These are phyloP conservation scores for Chydorus sphaericus DNA, from an alignment of 2,888 invertebrate species.

Conservation along the genomic window DNA sequence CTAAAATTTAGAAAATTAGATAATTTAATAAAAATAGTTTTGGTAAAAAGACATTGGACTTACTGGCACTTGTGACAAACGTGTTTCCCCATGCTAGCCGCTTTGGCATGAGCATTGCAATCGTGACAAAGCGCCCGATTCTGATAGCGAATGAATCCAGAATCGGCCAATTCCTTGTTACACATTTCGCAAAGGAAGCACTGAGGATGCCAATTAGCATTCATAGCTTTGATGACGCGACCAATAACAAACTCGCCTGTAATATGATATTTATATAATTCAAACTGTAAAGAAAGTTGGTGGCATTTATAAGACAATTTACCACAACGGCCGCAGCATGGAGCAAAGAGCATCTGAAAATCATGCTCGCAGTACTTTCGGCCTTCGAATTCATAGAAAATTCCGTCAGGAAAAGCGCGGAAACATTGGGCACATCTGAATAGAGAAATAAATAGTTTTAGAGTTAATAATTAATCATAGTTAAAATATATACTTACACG, in stretches of 20 bases:
- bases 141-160: conserved; percentile 88
- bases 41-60: conserved; percentile 32
- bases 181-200: conserved; percentile 97
- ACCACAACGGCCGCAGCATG: conserved; percentile 67
- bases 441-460: conserved; percentile 14
- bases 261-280: neutral
- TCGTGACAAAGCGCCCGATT: conserved; percentile 78
- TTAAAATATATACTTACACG: conserved; percentile 54
- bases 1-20: conserved; percentile 32
- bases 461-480: neutral
- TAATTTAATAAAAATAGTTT: neutral
- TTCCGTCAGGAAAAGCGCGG: conserved; percentile 89
- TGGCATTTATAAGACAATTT: conserved; percentile 28
- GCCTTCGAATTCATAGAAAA: conserved; percentile 97
- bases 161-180: conserved; percentile 77
- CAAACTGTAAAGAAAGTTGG: neutral
- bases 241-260: conserved; percentile 91
- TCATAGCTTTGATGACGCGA: conserved; percentile 98
- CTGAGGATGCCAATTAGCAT: conserved; percentile 94
- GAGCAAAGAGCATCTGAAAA: conserved; percentile 91
- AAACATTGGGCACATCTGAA: conserved; percentile 94
- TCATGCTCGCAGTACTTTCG: conserved; percentile 98
- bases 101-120: conserved; percentile 92
- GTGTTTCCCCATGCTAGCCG: conserved; percentile 86
- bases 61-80: conserved; percentile 98